These are phyloP conservation scores for Bombus terrestris DNA, from an alignment of 1,140 invertebrate species.

Conservation along the genomic window DNA sequence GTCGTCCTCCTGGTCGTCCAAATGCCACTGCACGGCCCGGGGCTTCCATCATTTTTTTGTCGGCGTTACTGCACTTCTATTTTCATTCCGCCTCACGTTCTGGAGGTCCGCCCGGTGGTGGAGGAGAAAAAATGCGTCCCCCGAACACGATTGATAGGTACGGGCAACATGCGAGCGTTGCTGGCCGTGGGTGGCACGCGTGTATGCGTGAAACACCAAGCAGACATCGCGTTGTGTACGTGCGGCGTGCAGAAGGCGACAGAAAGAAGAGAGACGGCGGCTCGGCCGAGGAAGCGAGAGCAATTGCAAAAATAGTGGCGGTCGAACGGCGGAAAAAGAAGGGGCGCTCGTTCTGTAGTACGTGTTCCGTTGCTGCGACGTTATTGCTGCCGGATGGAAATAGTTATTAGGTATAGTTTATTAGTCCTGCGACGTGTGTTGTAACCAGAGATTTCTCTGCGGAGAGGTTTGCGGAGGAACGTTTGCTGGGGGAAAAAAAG, in stretches of 20 bases:
- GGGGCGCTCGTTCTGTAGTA: slow-evolving; percentile 1
- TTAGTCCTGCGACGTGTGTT: slow-evolving; percentile 19
- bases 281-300: slow-evolving; percentile 48
- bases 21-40: slow-evolving; percentile 63
- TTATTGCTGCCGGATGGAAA: slow-evolving; percentile 33
- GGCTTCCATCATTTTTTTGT: slow-evolving; percentile 73
- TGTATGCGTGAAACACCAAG: slow-evolving; percentile 50
- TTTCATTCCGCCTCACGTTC: slow-evolving; percentile 74
- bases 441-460: slow-evolving; percentile 7
- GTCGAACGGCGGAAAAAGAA: slow-evolving; percentile 20
- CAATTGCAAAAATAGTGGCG: slow-evolving; percentile 44
- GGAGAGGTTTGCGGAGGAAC: background rate
- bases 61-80: slow-evolving; percentile 68
- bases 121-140: slow-evolving; percentile 68
- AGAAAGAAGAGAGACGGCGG: slow-evolving; percentile 9
- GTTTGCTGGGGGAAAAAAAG: background rate
- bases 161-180: slow-evolving; percentile 39
- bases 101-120: slow-evolving; percentile 63
- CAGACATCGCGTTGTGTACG: slow-evolving; percentile 29
- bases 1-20: slow-evolving; percentile 53
- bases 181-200: slow-evolving; percentile 49
- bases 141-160: slow-evolving; percentile 71
- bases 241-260: slow-evolving; percentile 21
- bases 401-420: slow-evolving; percentile 52
- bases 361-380: slow-evolving; percentile 12